Evolutionary conservation across 2,797 vertebrate species (phyloP).

Genomic region (Distichodus sexfasciatus): DNA sequence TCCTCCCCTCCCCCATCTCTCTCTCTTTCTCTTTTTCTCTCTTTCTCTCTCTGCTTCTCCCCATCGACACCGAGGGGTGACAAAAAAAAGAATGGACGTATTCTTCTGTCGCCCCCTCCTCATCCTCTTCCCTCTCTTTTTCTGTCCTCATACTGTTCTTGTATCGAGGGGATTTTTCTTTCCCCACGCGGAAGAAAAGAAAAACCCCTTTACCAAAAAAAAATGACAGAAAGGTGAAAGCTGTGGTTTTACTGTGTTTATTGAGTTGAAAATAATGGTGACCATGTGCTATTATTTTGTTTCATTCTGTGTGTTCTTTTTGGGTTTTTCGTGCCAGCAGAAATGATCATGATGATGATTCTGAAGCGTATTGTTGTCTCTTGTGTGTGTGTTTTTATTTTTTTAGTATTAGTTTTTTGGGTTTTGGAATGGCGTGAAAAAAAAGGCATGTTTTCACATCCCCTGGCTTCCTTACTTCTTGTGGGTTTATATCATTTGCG

Average conservation of each 20-base stretch:
- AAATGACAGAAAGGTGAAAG: conserved; percentile 82
- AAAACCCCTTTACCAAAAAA: conserved; percentile 58
- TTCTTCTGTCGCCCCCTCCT: conserved; percentile 39
- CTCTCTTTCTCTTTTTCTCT: conserved; percentile 14
- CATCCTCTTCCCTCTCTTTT: conserved; percentile 54
- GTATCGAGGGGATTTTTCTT: conserved; percentile 78
- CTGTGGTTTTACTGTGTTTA: conserved; percentile 72
- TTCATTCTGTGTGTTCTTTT: conserved; percentile 60
- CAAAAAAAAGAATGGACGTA: conserved; percentile 41
- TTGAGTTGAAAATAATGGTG: conserved; percentile 82
- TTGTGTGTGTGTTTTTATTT: too few relatives aligned
- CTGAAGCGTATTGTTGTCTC: conserved; percentile 70
- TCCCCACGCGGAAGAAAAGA: conserved; percentile 78
- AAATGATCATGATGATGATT: conserved; percentile 76
- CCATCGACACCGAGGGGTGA: conserved; percentile 19
- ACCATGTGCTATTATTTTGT: conserved; percentile 81
- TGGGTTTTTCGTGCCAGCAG: conserved; percentile 68
- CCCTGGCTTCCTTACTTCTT: conserved; percentile 73
- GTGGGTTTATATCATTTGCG: conserved; percentile 56
- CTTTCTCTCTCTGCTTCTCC: conserved; percentile 18
- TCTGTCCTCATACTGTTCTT: conserved; percentile 81
- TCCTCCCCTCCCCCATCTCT: conserved; percentile 21
- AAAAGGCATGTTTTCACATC: conserved; percentile 92
- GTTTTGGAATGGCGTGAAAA: conserved; percentile 72
- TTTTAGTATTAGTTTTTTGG: too few relatives aligned